Conservation (phyloP, 2,113 vertebrate species). For the Orycteropus afer region DNA sequence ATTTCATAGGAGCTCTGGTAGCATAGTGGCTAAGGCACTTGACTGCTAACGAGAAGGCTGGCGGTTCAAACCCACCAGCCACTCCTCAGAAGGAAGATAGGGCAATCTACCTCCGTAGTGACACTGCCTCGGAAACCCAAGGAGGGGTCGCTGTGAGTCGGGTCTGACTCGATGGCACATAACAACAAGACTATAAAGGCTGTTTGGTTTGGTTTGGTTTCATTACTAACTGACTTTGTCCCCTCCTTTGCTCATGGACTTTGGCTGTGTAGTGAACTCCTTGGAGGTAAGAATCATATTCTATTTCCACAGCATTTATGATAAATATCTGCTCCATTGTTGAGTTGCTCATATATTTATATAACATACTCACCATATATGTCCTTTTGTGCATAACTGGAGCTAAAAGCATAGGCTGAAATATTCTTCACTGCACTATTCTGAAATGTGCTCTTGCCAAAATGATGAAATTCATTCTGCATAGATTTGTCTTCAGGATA, state of each 20-base stretch:
- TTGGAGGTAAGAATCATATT: neutral
- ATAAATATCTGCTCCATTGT: neutral
- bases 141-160: no score
- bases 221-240: neutral
- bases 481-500: neutral
- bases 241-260: neutral
- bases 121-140: no score
- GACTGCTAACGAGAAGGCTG: no score
- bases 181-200: neutral
- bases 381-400: neutral
- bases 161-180: no score
- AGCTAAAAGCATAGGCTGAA: neutral
- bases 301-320: neutral
- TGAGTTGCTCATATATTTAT: neutral
- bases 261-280: neutral
- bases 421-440: neutral
- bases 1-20: neutral
- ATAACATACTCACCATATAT: neutral
- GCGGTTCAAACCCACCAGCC: no score
- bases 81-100: no score
- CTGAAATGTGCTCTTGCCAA: conserved; percentile 8
- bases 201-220: neutral
- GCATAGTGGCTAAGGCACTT: no score
- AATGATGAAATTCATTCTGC: neutral
- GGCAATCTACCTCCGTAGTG: no score